phyloP scores from a whole-genome alignment of 1,140 invertebrate species.

The Halictus rubicundus region DNA sequence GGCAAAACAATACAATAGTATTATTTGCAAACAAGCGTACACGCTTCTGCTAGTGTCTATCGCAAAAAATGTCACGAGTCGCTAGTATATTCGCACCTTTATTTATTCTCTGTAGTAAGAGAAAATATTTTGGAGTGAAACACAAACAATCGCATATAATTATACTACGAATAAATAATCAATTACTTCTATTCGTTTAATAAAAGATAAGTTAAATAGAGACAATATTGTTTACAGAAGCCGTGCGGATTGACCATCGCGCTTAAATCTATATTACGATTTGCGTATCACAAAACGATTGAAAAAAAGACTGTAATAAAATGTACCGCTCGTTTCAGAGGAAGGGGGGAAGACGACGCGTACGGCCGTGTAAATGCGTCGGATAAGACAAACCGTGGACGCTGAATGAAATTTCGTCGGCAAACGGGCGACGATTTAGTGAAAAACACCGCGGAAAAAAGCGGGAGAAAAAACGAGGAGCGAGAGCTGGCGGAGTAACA shows the following conservation, averaged over 20 bases:
- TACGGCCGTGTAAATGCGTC: neutral
- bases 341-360: neutral
- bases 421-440: neutral
- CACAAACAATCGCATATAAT: too few species aligned
- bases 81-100: too few species aligned
- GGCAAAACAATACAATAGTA: too few species aligned
- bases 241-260: neutral
- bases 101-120: too few species aligned
- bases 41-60: too few species aligned
- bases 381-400: conserved; percentile 5
- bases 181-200: too few species aligned
- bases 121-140: too few species aligned
- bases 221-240: too few species aligned
- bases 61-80: too few species aligned
- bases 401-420: conserved; percentile 30
- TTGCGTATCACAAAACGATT: neutral
- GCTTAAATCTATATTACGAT: neutral
- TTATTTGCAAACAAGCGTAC: too few species aligned
- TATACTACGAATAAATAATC: too few species aligned
- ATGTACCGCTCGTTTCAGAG: neutral
- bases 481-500: conserved; percentile 10
- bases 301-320: neutral
- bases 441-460: neutral
- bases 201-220: too few species aligned
- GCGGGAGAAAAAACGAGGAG: neutral